phyloP scores from a whole-genome alignment of 2,888 invertebrate genomes.

The Oeneis ivallda region DNA sequence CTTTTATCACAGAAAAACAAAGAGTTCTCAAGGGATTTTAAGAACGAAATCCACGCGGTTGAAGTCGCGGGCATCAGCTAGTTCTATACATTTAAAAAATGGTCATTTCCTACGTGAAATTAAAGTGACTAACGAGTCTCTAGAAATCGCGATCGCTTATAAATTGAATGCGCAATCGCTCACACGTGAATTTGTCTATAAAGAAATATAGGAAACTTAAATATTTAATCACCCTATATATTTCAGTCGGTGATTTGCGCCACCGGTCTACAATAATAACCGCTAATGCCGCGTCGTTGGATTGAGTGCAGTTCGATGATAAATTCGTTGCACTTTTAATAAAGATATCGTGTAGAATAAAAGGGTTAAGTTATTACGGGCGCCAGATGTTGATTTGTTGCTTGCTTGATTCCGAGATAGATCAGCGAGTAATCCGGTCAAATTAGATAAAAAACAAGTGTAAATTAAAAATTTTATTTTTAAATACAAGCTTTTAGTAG shows the following conservation, averaged over 20 bases:
- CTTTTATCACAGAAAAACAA: too few species aligned
- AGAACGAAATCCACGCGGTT: too few species aligned
- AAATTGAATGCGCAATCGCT: not conserved
- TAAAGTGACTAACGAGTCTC: not conserved
- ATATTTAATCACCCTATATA: conserved; percentile 14
- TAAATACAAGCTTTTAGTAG: too few species aligned
- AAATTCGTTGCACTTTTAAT: conserved; percentile 23
- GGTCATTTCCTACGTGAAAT: too few species aligned
- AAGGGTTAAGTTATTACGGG: conserved; percentile 9
- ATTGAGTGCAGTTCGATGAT: conserved; percentile 30
- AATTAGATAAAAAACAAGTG: too few species aligned
- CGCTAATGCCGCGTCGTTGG: conserved; percentile 29
- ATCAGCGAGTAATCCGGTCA: too few species aligned
- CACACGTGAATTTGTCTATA: conserved; percentile 1
- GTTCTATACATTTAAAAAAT: too few species aligned
- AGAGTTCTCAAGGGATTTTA: too few species aligned
- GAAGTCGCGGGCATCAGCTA: too few species aligned
- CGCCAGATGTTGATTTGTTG: conserved; percentile 6
- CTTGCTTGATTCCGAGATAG: not conserved
- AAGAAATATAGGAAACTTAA: conserved; percentile 18
- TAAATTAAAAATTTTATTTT: too few species aligned
- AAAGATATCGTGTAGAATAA: conserved; percentile 11
- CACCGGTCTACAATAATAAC: conserved; percentile 27
- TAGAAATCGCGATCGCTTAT: conserved; percentile 16
- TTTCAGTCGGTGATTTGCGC: conserved; percentile 23